A percentile compares a stretch with the other conserved stretches of the same genome.
phyloP scores from a whole-genome alignment of 2,113 vertebrate genomes.

The Myrmecobius fasciatus region DNA sequence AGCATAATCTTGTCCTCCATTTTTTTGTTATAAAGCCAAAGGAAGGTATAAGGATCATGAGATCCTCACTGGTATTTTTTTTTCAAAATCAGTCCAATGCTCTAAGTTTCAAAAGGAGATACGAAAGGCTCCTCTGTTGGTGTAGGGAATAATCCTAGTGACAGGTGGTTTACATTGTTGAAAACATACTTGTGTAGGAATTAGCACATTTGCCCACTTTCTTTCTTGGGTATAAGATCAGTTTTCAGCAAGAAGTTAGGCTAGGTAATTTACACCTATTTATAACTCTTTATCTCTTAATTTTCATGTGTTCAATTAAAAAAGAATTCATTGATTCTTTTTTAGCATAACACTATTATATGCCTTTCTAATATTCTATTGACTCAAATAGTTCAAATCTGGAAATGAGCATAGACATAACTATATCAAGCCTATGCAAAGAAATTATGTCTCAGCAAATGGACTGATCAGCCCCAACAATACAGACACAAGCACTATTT shows the following conservation, averaged over 20 bases:
- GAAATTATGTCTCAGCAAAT: conserved; percentile 44
- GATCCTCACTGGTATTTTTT: conserved; percentile 12
- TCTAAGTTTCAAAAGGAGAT: conserved; percentile 36
- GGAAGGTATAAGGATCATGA: conserved; percentile 32
- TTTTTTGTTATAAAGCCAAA: conserved; percentile 34
- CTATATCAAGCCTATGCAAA: conserved; percentile 12
- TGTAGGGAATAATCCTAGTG: conserved; percentile 51
- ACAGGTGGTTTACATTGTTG: conserved; percentile 71
- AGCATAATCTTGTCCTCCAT: conserved; percentile 28
- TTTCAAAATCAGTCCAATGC: conserved; percentile 33
- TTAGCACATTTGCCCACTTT: conserved; percentile 62
- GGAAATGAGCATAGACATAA: conserved; percentile 7
- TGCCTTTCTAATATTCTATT: too few relatives aligned
- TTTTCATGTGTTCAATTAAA: neutral
- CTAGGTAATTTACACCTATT: conserved; percentile 72
- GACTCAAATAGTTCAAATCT: conserved; percentile 13
- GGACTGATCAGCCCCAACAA: neutral
- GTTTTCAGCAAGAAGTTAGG: conserved; percentile 68
- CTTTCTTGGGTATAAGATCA: conserved; percentile 73
- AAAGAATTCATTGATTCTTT: conserved; percentile 9
- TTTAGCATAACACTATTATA: conserved; percentile 45
- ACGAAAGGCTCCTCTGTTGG: neutral
- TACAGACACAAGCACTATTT: conserved; percentile 3
- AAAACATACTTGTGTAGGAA: conserved; percentile 65
- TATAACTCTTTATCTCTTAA: conserved; percentile 64